Evolutionary conservation across 2,888 invertebrate species (phyloP).

Genomic region (Drosophila ustulata): DNA sequence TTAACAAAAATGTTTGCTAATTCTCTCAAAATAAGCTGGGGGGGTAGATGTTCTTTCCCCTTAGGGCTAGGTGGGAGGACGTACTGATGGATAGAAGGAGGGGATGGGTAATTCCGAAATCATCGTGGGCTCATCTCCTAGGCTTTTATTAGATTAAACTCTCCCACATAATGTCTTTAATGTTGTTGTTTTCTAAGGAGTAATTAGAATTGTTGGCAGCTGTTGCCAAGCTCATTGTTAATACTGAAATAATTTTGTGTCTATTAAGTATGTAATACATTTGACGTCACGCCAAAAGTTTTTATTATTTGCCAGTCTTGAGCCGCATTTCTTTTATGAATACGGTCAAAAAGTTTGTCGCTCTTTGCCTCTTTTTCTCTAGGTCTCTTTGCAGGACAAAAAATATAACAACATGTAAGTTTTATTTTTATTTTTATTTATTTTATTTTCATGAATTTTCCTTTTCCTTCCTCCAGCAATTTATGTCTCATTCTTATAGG

Average conservation of each 20-base stretch:
- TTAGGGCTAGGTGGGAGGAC: conserved; percentile 19
- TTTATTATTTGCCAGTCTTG: conserved; percentile 63
- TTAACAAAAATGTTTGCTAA: conserved; percentile 62
- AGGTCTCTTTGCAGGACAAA: conserved; percentile 29
- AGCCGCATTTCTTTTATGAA: conserved; percentile 50
- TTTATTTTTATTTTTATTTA: conserved; percentile 56
- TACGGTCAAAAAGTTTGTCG: conserved; percentile 53
- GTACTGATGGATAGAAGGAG: not conserved
- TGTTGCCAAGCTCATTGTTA: conserved; percentile 18
- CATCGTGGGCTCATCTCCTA: conserved; percentile 30
- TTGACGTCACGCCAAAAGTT: conserved; percentile 45
- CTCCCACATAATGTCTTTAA: conserved; percentile 11
- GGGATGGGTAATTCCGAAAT: conserved; percentile 41
- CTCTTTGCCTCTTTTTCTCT: conserved; percentile 2
- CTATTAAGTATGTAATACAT: conserved; percentile 37
- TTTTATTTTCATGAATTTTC: conserved; percentile 67
- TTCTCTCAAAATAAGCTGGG: conserved; percentile 32
- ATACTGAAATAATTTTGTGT: conserved; percentile 5
- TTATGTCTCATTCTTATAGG: conserved; percentile 71
- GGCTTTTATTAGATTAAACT: conserved; percentile 55
- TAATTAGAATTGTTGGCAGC: conserved; percentile 50
- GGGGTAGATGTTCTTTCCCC: conserved; percentile 9
- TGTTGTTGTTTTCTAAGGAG: conserved; percentile 40
- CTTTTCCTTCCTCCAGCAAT: conserved; percentile 55
- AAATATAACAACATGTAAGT: conserved; percentile 56